These are phyloP conservation scores for Lonchura striata DNA, from an alignment of 2,113 vertebrate genomes.

Conservation along the genomic window DNA sequence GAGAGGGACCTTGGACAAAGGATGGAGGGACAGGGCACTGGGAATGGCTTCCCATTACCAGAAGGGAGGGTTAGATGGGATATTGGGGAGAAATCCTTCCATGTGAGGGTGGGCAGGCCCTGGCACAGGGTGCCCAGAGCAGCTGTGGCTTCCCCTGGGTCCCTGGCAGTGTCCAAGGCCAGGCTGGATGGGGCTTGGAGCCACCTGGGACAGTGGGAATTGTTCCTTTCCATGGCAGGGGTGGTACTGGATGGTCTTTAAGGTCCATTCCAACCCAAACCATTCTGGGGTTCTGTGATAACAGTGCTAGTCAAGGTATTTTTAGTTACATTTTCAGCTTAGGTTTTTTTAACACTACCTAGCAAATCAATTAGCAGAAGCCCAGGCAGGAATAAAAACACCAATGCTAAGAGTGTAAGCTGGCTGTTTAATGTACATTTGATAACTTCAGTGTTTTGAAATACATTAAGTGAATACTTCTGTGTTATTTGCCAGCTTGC, in stretches of 20 bases:
- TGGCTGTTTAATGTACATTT: neutral
- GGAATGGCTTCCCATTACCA: neutral
- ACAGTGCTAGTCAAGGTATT: neutral
- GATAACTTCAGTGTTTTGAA: neutral
- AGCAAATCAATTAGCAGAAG: neutral
- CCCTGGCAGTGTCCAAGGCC: neutral
- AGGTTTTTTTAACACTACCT: neutral
- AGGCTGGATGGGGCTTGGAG: fast-evolving
- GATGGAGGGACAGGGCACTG: fast-evolving
- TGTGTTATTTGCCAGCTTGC: neutral
- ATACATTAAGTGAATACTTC: neutral
- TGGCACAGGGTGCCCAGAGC: neutral
- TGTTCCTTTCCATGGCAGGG: neutral
- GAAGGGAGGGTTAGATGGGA: neutral
- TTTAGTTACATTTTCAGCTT: neutral
- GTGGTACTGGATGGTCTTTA: too few species aligned
- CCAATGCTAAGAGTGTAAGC: neutral
- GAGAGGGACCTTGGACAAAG: neutral
- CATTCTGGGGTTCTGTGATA: neutral
- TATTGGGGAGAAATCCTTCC: fast-evolving
- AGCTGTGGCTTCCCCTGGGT: neutral
- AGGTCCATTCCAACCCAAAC: neutral
- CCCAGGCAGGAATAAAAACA: neutral
- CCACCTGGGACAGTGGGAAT: fast-evolving
- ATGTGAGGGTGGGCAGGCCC: neutral